Evolutionary conservation across 2,797 vertebrate genomes (phyloP).

Genomic region (Anguilla pacifica): DNA sequence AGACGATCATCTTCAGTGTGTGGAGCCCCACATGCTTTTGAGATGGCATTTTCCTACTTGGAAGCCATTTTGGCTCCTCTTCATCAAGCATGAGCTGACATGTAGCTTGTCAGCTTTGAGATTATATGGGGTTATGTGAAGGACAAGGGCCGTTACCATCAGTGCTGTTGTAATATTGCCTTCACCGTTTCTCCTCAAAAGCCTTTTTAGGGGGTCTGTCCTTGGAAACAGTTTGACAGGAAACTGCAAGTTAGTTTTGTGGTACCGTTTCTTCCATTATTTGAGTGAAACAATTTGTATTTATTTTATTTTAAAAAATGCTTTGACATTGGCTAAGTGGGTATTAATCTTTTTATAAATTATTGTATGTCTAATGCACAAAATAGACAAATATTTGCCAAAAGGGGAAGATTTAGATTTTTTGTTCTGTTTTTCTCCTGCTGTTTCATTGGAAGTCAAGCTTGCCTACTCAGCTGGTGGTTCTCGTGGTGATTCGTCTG

Average conservation of each 20-base stretch:
- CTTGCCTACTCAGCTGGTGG: background rate
- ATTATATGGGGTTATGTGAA: background rate
- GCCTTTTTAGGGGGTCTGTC: background rate
- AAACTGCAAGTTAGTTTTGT: background rate
- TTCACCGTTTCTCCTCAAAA: background rate
- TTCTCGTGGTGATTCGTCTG: constrained; percentile 17
- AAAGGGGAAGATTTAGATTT: constrained; percentile 9
- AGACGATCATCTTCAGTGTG: background rate
- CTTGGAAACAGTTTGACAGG: background rate
- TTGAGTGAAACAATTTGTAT: constrained; percentile 23
- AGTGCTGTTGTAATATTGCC: background rate
- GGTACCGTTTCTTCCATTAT: constrained; percentile 8
- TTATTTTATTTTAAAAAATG: background rate
- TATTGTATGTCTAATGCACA: constrained; percentile 22
- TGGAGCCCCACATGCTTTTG: background rate
- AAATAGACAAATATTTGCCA: constrained; percentile 28
- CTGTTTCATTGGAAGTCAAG: background rate
- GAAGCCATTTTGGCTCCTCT: background rate
- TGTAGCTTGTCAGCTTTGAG: background rate
- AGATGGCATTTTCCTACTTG: background rate
- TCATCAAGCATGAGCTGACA: background rate
- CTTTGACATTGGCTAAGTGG: constrained; percentile 19
- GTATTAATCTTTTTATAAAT: constrained; percentile 29
- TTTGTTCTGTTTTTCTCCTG: background rate
- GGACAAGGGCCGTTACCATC: background rate